Conservation (phyloP, 2,888 invertebrate genomes). For the Candidula unifasciata region DNA sequence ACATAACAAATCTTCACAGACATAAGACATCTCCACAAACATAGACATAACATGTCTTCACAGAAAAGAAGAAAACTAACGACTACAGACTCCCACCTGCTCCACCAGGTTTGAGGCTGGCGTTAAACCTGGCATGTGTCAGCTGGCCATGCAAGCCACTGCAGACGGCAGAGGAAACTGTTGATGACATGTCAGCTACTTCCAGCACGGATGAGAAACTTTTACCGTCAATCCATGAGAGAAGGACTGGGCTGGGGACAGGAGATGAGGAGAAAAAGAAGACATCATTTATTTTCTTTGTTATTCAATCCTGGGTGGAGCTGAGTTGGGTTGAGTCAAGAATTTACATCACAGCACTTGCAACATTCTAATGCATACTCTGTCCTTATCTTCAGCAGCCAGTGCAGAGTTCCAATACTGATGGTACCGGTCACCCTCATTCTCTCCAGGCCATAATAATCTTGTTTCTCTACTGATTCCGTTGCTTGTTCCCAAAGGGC, state of each 20-base stretch:
- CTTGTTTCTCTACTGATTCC: no score
- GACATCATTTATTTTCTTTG: not conserved
- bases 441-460: no score
- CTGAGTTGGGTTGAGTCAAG: no score
- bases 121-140: constrained; percentile 59
- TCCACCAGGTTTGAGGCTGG: constrained; percentile 62
- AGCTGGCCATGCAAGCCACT: constrained; percentile 68
- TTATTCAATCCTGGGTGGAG: no score
- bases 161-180: constrained; percentile 70
- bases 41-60: not conserved
- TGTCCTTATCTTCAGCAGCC: no score
- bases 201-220: constrained; percentile 60
- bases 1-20: no score
- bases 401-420: no score
- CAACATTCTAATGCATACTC: no score
- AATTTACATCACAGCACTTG: no score
- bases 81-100: constrained; percentile 50
- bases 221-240: constrained; percentile 58
- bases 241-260: constrained; percentile 49
- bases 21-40: not conserved
- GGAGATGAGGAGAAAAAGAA: not conserved
- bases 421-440: no score
- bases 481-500: no score
- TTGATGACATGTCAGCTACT: constrained; percentile 64
- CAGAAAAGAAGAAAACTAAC: not conserved